Percentiles rank a stretch among this genome's conserved stretches.
These are phyloP conservation scores for Bombyx huttoni DNA, from an alignment of 2,888 invertebrate genomes.

Conservation along the genomic window DNA sequence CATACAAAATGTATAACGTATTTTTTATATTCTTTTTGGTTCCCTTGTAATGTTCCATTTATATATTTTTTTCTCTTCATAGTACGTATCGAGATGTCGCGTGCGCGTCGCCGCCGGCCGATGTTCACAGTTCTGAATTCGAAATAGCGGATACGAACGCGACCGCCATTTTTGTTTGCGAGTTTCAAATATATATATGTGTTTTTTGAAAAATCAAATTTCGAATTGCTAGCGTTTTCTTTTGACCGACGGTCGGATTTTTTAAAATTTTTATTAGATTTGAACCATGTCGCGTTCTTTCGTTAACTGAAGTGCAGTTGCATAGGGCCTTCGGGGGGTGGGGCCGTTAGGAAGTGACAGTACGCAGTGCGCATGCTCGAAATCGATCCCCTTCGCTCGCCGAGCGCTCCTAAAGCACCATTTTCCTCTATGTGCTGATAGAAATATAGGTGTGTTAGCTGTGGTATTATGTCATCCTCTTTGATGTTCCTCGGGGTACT, in stretches of 20 bases:
- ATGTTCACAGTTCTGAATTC: slow-evolving; percentile 1
- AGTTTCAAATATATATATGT: slow-evolving; percentile 9
- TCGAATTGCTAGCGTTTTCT: slow-evolving; percentile 9
- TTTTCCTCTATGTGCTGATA: slow-evolving; percentile 23
- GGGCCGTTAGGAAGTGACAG: slow-evolving; percentile 34
- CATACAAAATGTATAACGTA: slow-evolving; percentile 37
- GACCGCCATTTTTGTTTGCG: slow-evolving; percentile 9
- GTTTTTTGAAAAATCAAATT: slow-evolving; percentile 4
- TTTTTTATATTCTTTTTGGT: slow-evolving; percentile 24
- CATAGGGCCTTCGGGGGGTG: slow-evolving; percentile 34
- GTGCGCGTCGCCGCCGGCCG: slow-evolving; percentile 2
- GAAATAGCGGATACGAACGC: slow-evolving; percentile 3
- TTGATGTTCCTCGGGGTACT: slow-evolving; percentile 41
- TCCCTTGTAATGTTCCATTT: slow-evolving; percentile 24
- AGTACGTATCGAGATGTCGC: slow-evolving; percentile 24
- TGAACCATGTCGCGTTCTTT: slow-evolving; percentile 39
- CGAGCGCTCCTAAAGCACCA: slow-evolving; percentile 45
- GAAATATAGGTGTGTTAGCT: slow-evolving; percentile 24
- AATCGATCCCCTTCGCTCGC: slow-evolving; percentile 60
- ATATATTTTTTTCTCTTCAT: slow-evolving; percentile 66
- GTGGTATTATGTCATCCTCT: slow-evolving; percentile 65
- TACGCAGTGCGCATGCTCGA: slow-evolving; percentile 48
- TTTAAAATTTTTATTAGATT: slow-evolving; percentile 27
- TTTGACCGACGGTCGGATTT: neutral
- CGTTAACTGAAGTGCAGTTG: slow-evolving; percentile 69